Evolutionary conservation across 2,888 invertebrate species (phyloP), one percentile per base, ranked within the genome.

Genomic region (Limulus polyphemus): DNA sequence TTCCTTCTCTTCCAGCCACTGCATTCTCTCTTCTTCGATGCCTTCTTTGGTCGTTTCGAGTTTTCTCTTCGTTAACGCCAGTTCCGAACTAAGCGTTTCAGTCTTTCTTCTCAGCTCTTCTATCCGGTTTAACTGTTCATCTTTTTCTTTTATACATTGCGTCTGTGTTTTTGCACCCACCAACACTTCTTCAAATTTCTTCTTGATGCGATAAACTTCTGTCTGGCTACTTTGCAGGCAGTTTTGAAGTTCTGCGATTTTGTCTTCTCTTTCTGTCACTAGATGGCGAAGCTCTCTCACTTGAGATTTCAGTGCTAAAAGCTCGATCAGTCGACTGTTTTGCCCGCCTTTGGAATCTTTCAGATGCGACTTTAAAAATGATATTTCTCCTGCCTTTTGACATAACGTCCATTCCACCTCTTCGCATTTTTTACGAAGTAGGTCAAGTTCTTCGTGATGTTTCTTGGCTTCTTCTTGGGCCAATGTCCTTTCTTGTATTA

Each of bases 1-100:
- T 73, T 89, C 88, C 73, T 90, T 90, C 73, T 90, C 90, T 67
- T 87, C 87, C 0, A 85, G 83, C 90, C 90, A 90, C 71, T 84
- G 84, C 68, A 84, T 79, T 70, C 85, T 82, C 75, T 90, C 90
- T 69, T 80, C 81, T 72, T 87, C 87, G 71, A 88, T 87, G 69
- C 84, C 83, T 10, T 80, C 78, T 62, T 84, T 82, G 70, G 84
- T 83, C 51, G 79, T 75, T 66, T 68, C 69, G 55, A 75, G 61
- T 64, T 75, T 72, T 13, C 68, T 65, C 47, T 68, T 56, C 49
- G 60, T 16, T 4, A 14, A 51, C 10, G 51, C 47, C 48, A 68
- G n/a, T 47, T 65, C 62, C 11, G 32, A 51, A 46, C 51, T 48
- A 11, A 65, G 54, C 13, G 46, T 54, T 17, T 50, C 55, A 12